Evolutionary conservation across 2,888 invertebrate genomes (phyloP), one percentile per base, ranked within the genome.

Genomic region (Pomacea canaliculata): DNA sequence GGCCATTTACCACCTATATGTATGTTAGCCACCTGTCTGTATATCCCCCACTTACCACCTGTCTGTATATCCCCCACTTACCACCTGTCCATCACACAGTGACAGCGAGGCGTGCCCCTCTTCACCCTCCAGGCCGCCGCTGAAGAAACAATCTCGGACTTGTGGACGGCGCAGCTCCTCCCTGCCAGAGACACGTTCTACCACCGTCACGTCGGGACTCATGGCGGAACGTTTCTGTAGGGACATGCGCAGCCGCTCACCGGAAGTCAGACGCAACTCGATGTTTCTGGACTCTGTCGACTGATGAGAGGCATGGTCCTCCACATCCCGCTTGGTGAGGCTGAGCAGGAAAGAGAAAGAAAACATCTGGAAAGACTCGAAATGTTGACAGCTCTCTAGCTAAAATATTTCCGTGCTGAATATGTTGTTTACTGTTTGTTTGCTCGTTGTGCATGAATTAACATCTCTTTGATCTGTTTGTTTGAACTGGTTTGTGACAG

Each of bases 211-310:
- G 48, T 62, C 71, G 49, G 71, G 62, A 48, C 46, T 63, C 16
- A 62, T 62, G 9, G 62, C 65, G 12, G 71, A 65, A 48, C 71
- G 27, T 13, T 63, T 71, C n/a, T 65, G 37, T 48, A 71, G 65
- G 10, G 71, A 71, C 71, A 71, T 71, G 65, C 65, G 48, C 48
- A 71, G 48, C 46, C 12, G 63, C 16, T 71, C 49, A 65, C 71
- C 71, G 49, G 71, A 71, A 65, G 62, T 49, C 18, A 71, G 51
- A n/a, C 62, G 71, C n/a, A 71, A 63, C 8, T 60, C 23, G 27
- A 71, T 51, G 1, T 10, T 13, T 65, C 49, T 60, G 12, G 49
- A 62, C 62, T 63, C 49, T 46, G 71, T 62, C 18, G 71, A 60
- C 18, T 49, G 27, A 18, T 65, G 19, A 49, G 49, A n/a, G 16